Evolutionary conservation across 2,888 invertebrate species (phyloP), one percentile per base, ranked within the genome.

Genomic region (Unio delphinus): DNA sequence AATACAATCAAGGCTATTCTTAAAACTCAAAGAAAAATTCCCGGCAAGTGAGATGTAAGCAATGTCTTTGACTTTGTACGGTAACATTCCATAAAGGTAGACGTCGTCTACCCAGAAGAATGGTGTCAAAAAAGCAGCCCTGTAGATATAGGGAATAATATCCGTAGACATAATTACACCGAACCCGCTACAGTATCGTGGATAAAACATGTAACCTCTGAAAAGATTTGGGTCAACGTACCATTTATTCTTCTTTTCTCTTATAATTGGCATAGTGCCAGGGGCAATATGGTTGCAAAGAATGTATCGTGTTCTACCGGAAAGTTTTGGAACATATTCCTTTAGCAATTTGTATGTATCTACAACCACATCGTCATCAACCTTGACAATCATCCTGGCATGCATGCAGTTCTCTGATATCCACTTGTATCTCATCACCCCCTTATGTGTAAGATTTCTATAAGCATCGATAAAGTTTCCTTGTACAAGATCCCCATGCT

Each of bases 361-460:
- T 11, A 84, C 72, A 28, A 83, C 78, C 4, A 83, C 73, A 66
- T 82, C 82, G 69, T 85, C 85, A 61, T 83, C 82, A 4, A 80
- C 77, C 67, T 84, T 83, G 4, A 84, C 63, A 54, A 77, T 74
- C 63, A 74, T 75, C 55, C 73, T 64, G 23, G 23, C 23, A 23
- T 23, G 23, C 23, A 23, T 23, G 59, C 85, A 84, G 45, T 73
- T 64, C 23, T 73, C 72, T 11, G 79, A 63, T 20, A 83, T 74
- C 84, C 83, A 85, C 54, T 80, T 77, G 57, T 83, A 75, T 8
- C 77, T 83, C 75, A 84, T 72, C 11, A 85, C 77, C 11, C 77
- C 81, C 69, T 85, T 85, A 55, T 77, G 72, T 11, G 83, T 83
- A 3, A 83, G 69, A 68, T 82, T 83, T 63, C 75, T 73, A 64